These are phyloP conservation scores for Philotrypesis tridentata DNA, from an alignment of 1,140 invertebrate genomes.

Conservation along the genomic window DNA sequence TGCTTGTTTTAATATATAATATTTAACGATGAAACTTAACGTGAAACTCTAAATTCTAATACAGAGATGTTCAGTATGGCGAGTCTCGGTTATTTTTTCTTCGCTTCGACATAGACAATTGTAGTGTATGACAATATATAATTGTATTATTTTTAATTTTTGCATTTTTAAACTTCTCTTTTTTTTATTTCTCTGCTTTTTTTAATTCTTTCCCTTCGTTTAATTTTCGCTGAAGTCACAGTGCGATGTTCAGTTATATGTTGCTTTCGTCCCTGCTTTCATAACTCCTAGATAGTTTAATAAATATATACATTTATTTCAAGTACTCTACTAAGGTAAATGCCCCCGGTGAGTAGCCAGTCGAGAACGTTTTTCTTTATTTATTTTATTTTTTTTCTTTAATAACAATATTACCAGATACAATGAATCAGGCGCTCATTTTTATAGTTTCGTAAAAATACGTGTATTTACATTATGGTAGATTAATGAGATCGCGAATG, in stretches of 20 bases:
- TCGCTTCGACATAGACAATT: no score
- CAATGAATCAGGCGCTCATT: constrained; percentile 16
- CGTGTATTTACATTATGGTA: constrained; percentile 33
- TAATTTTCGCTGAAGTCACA: constrained; percentile 4
- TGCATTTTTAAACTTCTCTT: neutral
- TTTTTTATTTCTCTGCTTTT: neutral
- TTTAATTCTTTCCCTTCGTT: neutral
- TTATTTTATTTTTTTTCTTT: neutral
- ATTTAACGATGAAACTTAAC: constrained; percentile 40
- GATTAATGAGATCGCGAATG: constrained; percentile 22
- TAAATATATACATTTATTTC: constrained; percentile 43
- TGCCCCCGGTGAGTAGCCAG: constrained; percentile 36
- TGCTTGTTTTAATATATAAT: constrained; percentile 18
- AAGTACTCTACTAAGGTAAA: constrained; percentile 38
- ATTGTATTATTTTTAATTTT: constrained; percentile 12
- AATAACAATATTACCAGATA: constrained; percentile 18
- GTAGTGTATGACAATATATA: no score
- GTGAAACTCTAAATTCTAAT: constrained; percentile 27
- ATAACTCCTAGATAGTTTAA: constrained; percentile 25
- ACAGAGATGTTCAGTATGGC: constrained; percentile 18
- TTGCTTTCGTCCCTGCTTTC: constrained; percentile 21
- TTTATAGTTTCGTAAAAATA: constrained; percentile 33
- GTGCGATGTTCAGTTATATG: constrained; percentile 3
- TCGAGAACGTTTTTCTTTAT: neutral
- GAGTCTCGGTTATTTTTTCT: constrained; percentile 15